A percentile compares a stretch with the other conserved stretches of the same genome.
Evolutionary conservation across 2,888 invertebrate species (phyloP).

Genomic region (Trichopoda pennipes): DNA sequence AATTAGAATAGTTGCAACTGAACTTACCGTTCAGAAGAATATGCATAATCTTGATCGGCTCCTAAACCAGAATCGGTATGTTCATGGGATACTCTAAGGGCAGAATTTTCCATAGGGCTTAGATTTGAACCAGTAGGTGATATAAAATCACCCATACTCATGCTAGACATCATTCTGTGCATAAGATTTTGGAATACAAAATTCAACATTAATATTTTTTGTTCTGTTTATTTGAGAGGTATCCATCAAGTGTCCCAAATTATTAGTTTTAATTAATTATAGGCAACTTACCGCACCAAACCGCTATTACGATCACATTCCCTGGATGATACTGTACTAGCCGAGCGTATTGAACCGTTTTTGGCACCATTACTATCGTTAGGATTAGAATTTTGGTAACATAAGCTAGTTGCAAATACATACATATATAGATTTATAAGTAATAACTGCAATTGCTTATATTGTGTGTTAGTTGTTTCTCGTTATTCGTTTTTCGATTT

Average conservation of each 20-base stretch:
- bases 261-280: neutral
- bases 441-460: conserved; percentile 41
- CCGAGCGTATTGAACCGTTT: conserved; percentile 84
- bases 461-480: no score
- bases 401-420: conserved; percentile 74
- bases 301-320: conserved; percentile 82
- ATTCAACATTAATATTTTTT: neutral
- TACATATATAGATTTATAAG: conserved; percentile 21
- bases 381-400: conserved; percentile 81
- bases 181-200: neutral
- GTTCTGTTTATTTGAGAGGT: neutral
- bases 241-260: neutral
- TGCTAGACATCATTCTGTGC: conserved; percentile 81
- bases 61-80: conserved; percentile 90
- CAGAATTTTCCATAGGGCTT: conserved; percentile 80
- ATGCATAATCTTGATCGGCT: conserved; percentile 88
- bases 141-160: conserved; percentile 81
- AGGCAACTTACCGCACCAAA: conserved; percentile 77
- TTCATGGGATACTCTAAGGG: conserved; percentile 85
- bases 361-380: conserved; percentile 79
- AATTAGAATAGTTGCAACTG: neutral
- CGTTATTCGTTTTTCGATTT: neutral
- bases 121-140: conserved; percentile 80
- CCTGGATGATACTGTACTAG: conserved; percentile 84
- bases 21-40: conserved; percentile 85